Evolutionary conservation across 2,888 invertebrate species (phyloP), one percentile per base, ranked within the genome.

Genomic region (Nemapogon koenigi): DNA sequence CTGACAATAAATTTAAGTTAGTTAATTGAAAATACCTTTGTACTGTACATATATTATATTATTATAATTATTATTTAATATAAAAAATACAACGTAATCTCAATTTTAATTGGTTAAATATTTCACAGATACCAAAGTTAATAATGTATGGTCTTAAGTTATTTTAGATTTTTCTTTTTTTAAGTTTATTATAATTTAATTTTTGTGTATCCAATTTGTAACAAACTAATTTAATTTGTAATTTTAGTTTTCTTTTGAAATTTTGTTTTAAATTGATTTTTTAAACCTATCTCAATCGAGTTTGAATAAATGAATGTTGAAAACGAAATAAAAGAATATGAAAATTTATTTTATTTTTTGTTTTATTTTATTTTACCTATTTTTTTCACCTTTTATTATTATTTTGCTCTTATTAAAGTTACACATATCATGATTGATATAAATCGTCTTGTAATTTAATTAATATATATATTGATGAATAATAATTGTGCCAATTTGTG

Each of bases 81-180:
- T 33, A 17, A 3, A 17, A 32, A 32, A 32, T 11, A 19, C 18
- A 4, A 15, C 16, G 4, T 30, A 28, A 13, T 30, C 16, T 3
- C 2, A n/a, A 19, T 31, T 31, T 33, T 8, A 18, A 19, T 33
- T 33, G 19, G 4, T 16, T 31, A 32, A n/a, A n/a, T n/a, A n/a
- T n/a, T n/a, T n/a, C 68, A 69, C 67, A 67, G 60, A 78, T 78
- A 75, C 78, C 78, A 78, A 78, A 78, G 78, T 78, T 75, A 68
- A 65, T 63, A 71, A 71, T 68, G 67, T 61, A 59, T 57, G 62
- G 4, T 11, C 16, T 30, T 73, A 70, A 69, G 62, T 67, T 73
- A 61, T 65, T 22, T 22, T 32, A 35, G 13, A n/a, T n/a, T n/a
- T n/a, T 35, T 11, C 13, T 32, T 32, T 17, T 22, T 31, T 31